phyloP scores from a whole-genome alignment of 2,797 vertebrate species.

The Hipposideros larvatus region DNA sequence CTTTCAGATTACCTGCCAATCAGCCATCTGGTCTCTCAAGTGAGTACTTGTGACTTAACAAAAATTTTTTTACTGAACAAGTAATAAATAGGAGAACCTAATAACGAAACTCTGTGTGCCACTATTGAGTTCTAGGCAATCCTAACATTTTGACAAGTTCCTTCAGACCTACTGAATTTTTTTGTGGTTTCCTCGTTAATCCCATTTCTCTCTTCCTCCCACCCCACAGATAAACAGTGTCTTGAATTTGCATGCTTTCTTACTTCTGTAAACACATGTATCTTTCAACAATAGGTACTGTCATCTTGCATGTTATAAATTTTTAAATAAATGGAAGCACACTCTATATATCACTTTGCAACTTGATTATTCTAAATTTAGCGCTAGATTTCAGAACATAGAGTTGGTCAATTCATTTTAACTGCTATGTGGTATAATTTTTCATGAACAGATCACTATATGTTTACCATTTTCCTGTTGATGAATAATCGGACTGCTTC shows the following conservation, averaged over 20 bases:
- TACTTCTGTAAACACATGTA: neutral
- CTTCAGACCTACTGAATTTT: neutral
- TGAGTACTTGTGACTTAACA: neutral
- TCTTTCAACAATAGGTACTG: neutral
- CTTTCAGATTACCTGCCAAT: neutral
- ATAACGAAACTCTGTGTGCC: neutral
- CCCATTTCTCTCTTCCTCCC: neutral
- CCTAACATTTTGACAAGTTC: neutral
- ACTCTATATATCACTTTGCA: neutral
- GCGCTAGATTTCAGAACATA: neutral
- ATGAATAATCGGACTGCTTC: neutral
- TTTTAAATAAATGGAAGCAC: neutral
- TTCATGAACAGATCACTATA: neutral
- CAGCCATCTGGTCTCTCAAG: neutral
- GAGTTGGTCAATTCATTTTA: constrained; percentile 19
- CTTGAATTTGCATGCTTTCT: neutral
- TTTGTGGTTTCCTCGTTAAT: neutral
- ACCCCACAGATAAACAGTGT: neutral
- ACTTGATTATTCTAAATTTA: neutral
- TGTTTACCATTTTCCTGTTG: neutral
- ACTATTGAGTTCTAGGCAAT: neutral
- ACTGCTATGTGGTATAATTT: neutral
- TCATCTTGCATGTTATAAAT: neutral
- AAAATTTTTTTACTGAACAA: neutral
- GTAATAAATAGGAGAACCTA: neutral